Percentiles rank a stretch among this genome's conserved stretches.
Conservation (phyloP, 2,888 invertebrate genomes). For the Rhamphomyia laevipes region DNA sequence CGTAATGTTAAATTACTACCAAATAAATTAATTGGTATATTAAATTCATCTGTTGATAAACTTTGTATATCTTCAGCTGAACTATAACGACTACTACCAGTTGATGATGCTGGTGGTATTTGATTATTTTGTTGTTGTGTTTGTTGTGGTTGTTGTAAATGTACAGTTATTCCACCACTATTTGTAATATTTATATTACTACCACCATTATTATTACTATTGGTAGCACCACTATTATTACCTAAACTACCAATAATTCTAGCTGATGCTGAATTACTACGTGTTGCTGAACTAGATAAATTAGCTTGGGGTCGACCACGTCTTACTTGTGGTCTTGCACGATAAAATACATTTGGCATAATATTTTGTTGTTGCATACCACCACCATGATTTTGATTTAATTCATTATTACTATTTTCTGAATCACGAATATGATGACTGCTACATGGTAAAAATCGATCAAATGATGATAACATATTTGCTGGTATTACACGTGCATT, state of each 20-base stretch:
- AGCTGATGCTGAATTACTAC: neutral
- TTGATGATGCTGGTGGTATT: conserved; percentile 9
- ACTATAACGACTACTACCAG: conserved; percentile 7
- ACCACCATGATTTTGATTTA: neutral
- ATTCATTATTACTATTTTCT: conserved; percentile 14
- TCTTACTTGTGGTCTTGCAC: neutral
- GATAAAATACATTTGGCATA: conserved; percentile 1
- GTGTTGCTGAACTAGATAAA: neutral
- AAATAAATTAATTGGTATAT: conserved; percentile 14
- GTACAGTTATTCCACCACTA: neutral
- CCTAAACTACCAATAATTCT: neutral
- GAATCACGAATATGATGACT: conserved; percentile 51
- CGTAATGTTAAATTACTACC: conserved; percentile 14
- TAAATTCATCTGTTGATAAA: conserved; percentile 3
- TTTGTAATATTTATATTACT: neutral
- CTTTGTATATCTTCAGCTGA: neutral
- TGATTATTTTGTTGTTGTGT: conserved; percentile 10
- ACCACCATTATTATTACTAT: neutral
- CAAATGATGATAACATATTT: conserved; percentile 34
- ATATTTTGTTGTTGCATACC: neutral
- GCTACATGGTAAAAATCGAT: conserved; percentile 54
- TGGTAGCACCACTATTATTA: neutral
- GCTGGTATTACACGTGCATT: conserved; percentile 33
- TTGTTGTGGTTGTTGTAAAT: conserved; percentile 16
- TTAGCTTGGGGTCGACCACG: neutral